Evolutionary conservation across 2,113 vertebrate species (phyloP).

Genomic region (Monarcha castaneiventris): DNA sequence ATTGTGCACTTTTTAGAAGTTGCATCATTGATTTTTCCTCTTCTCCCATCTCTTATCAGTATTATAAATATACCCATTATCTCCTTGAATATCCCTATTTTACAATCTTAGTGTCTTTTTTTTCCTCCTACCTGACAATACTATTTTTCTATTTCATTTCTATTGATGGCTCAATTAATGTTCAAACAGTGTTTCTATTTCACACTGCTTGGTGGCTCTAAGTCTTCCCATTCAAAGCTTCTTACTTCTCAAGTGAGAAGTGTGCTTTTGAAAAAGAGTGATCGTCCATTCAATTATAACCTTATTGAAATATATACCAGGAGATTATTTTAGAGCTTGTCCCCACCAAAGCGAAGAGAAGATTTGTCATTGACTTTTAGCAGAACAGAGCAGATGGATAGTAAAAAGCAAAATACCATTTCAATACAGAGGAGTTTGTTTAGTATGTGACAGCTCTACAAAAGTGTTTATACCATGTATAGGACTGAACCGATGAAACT

Average conservation of each 20-base stretch:
- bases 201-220: background rate
- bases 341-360: background rate
- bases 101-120: background rate
- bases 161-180: background rate
- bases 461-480: background rate
- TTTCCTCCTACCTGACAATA: background rate
- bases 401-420: background rate
- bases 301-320: background rate
- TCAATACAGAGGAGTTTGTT: background rate
- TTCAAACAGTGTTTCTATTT: background rate
- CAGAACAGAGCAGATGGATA: background rate
- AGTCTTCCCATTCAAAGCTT: background rate
- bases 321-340: background rate
- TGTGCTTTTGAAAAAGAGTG: background rate
- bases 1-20: background rate
- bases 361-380: background rate
- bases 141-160: background rate
- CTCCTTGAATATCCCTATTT: background rate
- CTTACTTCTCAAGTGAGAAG: background rate
- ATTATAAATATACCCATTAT: background rate
- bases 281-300: background rate
- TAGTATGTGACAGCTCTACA: background rate
- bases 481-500: background rate
- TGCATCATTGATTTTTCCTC: background rate
- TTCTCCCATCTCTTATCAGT: background rate